These are phyloP conservation scores for Ips typographus DNA, from an alignment of 1,140 invertebrate species.

Conservation along the genomic window DNA sequence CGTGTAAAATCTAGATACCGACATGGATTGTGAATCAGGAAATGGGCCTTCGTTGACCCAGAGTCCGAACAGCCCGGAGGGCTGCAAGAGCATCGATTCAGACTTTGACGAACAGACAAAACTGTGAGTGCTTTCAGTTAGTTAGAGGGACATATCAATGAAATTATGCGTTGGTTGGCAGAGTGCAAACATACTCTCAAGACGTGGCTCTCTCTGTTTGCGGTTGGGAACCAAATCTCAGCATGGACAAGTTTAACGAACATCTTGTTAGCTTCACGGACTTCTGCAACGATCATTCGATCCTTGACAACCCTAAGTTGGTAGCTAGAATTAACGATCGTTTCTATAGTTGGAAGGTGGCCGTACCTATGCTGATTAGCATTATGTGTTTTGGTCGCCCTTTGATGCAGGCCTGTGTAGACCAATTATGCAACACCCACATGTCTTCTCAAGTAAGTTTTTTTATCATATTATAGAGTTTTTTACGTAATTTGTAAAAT, in stretches of 20 bases:
- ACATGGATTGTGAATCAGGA: slow-evolving; percentile 94
- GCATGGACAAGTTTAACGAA: slow-evolving; percentile 71
- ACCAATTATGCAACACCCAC: slow-evolving; percentile 53
- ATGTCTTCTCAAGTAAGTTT: slow-evolving; percentile 47
- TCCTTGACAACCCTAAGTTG: slow-evolving; percentile 82
- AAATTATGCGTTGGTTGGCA: slow-evolving; percentile 19
- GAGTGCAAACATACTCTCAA: slow-evolving; percentile 53
- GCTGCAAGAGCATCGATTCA: slow-evolving; percentile 75
- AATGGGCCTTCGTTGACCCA: slow-evolving; percentile 92
- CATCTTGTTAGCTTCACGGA: slow-evolving; percentile 80
- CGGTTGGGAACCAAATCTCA: slow-evolving; percentile 70
- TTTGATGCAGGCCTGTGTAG: slow-evolving; percentile 61
- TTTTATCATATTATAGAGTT: background rate
- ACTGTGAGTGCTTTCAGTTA: slow-evolving; percentile 40
- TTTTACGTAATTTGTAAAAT: background rate
- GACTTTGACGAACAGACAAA: slow-evolving; percentile 73
- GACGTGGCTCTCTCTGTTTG: slow-evolving; percentile 78
- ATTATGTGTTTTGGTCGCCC: slow-evolving; percentile 80
- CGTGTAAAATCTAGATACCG: slow-evolving; percentile 57
- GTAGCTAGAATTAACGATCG: slow-evolving; percentile 86
- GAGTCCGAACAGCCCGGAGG: slow-evolving; percentile 86
- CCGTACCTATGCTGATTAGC: slow-evolving; percentile 84
- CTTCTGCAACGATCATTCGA: slow-evolving; percentile 75
- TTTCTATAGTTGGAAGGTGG: slow-evolving; percentile 86
- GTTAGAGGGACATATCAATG: background rate